Evolutionary conservation across 2,888 invertebrate species (phyloP), one percentile per base, ranked within the genome.

Genomic region (Dysmachus trigonus): DNA sequence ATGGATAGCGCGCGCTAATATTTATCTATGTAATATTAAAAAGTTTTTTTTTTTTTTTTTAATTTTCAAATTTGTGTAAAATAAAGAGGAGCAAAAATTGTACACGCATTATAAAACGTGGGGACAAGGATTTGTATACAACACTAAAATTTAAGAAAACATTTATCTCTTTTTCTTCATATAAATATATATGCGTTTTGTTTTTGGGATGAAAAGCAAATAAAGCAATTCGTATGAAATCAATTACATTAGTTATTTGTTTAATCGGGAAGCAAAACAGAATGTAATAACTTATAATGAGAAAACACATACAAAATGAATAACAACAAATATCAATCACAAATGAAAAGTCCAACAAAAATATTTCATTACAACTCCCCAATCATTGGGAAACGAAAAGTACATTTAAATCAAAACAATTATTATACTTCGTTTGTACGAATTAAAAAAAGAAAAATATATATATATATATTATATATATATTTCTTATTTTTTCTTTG

Each of bases 401-500:
- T 62, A 72, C 33, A 74, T 74, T 35, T 31, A 76, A 85, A 86
- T 77, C 35, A 53, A 71, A 83, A 86, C 62, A 76, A 31, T 33
- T 72, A 7, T 27, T 73, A 27, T 73, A n/a, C 18, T 85, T 85
- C 1, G 18, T 15, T 10, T 62, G 3, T n/a, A 47, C 47, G 15
- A 41, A 47, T 47, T 18, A 31, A 33, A 77, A 71, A 71, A 10
- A 73, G 22, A 71, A 76, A 8, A 33, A 18, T 30, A 22, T 73
- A n/a, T n/a, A n/a, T n/a, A n/a, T n/a, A n/a, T n/a, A n/a, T n/a
- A n/a, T n/a, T n/a, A n/a, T n/a, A n/a, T 85, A 31, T 71, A 38
- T 83, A 18, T 31, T 85, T 85, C n/a, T 76, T 47, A 1, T 47
- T 38, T 81, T 76, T 62, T 82, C 73, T 88, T 88, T 88, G 89